phyloP scores from a whole-genome alignment of 2,113 vertebrate species.

The Elephantulus edwardii region DNA sequence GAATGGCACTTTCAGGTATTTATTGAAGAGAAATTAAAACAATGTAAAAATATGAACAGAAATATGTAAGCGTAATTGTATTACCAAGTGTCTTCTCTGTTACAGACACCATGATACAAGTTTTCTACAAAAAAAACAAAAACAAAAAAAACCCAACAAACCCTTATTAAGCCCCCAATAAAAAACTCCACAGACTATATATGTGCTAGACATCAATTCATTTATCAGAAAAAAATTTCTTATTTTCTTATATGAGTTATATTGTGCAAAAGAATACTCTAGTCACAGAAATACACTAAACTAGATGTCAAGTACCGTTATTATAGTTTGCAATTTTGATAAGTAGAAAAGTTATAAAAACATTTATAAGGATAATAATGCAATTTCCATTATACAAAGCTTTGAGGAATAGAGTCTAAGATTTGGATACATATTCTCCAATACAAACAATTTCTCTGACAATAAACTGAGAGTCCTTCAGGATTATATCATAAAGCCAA shows the following conservation, averaged over 20 bases:
- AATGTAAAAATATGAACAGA: not conserved
- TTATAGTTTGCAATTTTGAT: not conserved
- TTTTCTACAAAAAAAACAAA: not conserved
- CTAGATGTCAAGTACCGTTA: not conserved
- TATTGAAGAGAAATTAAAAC: not conserved
- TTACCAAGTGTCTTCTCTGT: not conserved
- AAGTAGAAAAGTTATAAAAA: not conserved
- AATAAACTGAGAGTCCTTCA: not conserved
- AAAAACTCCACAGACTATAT: not conserved
- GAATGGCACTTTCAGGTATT: not conserved
- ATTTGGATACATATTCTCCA: no score
- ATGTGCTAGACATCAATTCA: not conserved
- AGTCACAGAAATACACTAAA: not conserved
- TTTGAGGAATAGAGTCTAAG: not conserved
- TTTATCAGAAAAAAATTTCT: not conserved
- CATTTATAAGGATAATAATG: not conserved
- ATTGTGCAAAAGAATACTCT: not conserved
- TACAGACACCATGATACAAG: not conserved
- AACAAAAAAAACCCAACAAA: no score
- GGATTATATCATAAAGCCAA: not conserved
- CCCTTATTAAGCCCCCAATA: not conserved
- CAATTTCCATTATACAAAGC: not conserved
- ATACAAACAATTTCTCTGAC: not conserved
- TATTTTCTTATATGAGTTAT: conserved; percentile 17
- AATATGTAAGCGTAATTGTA: not conserved